A percentile compares a stretch with the other conserved stretches of the same genome.
Conservation (phyloP, 2,888 invertebrate genomes). For the Selenia dentaria region DNA sequence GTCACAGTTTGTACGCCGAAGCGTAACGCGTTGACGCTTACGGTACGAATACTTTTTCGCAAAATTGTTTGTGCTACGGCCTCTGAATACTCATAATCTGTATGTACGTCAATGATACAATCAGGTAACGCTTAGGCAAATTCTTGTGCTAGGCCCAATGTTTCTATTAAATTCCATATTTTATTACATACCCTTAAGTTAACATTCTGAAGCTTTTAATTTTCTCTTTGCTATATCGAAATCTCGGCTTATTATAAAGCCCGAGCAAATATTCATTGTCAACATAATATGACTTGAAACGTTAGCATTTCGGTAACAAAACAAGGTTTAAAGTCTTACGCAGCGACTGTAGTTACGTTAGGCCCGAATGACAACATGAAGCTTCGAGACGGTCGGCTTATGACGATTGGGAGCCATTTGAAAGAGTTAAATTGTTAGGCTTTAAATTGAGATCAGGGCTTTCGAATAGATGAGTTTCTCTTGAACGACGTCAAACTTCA, state of each 20-base stretch:
- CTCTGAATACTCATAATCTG: too few relatives aligned
- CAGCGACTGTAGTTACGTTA: conserved; percentile 2
- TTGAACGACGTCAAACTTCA: not conserved
- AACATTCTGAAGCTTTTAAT: too few relatives aligned
- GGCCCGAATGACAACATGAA: conserved; percentile 12
- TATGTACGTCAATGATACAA: too few relatives aligned
- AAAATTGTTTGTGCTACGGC: too few relatives aligned
- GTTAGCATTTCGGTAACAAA: conserved; percentile 19
- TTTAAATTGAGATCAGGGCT: not conserved
- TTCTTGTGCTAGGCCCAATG: too few relatives aligned
- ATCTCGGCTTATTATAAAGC: conserved; percentile 14
- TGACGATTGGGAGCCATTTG: conserved; percentile 2
- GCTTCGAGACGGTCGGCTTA: conserved; percentile 2
- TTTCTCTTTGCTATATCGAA: conserved; percentile 3
- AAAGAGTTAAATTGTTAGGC: not conserved
- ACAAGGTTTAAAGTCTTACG: conserved; percentile 23
- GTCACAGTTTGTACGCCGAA: too few relatives aligned
- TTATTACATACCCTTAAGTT: too few relatives aligned
- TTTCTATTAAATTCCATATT: too few relatives aligned
- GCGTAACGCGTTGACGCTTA: too few relatives aligned
- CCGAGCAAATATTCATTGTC: conserved; percentile 15
- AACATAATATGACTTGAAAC: conserved; percentile 22
- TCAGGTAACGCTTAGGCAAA: too few relatives aligned
- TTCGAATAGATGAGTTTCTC: not conserved
- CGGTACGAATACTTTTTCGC: too few relatives aligned